phyloP scores from a whole-genome alignment of 2,113 vertebrate genomes.

The Pterophyllum scalare region DNA sequence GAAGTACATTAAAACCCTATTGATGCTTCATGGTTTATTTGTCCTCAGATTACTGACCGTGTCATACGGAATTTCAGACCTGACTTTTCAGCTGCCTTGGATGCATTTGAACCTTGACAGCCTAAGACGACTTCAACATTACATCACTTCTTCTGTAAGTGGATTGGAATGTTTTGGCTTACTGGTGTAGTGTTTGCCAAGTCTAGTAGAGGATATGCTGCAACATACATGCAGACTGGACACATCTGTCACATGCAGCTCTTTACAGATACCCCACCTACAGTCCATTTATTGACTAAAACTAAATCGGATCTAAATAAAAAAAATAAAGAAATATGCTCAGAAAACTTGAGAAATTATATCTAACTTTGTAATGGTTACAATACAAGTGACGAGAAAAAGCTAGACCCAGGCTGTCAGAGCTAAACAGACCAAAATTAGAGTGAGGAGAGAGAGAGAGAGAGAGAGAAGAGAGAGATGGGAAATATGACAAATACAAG shows the following conservation, averaged over 20 bases:
- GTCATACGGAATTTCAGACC: too few species aligned
- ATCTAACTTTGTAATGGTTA: background rate
- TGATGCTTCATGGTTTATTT: too few species aligned
- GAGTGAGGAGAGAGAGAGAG: background rate
- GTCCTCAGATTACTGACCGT: too few species aligned
- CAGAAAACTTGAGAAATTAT: background rate
- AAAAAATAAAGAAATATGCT: background rate
- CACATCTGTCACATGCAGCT: background rate
- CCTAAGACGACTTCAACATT: too few species aligned
- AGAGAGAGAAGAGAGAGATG: background rate
- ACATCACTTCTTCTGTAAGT: too few species aligned
- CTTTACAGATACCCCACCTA: background rate
- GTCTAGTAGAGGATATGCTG: background rate
- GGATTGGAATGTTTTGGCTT: too few species aligned
- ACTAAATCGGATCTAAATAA: background rate
- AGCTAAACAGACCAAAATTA: background rate
- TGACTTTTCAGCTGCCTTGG: too few species aligned
- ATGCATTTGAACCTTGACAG: too few species aligned
- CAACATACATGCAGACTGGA: background rate
- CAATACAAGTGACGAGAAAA: background rate
- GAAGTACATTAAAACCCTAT: too few species aligned
- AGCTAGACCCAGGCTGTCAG: background rate
- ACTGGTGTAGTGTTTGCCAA: background rate
- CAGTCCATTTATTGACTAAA: too few species aligned
- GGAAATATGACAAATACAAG: conserved; percentile 4